A percentile compares a stretch with the other conserved stretches of the same genome.
Evolutionary conservation across 2,113 vertebrate genomes (phyloP).

Genomic region (Triplophysa rosa): DNA sequence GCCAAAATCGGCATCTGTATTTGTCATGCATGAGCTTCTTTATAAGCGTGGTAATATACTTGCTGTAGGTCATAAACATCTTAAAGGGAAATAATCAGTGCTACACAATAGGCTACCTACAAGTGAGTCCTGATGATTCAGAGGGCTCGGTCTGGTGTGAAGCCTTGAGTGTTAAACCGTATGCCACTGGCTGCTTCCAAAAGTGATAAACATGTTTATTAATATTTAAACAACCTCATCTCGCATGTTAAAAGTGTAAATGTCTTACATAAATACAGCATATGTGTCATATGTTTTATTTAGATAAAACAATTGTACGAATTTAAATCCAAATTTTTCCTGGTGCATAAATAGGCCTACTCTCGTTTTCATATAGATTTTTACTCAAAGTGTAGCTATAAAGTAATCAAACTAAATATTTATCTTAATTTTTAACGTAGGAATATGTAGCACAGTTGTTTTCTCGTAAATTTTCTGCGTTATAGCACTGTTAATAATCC

Average conservation of each 20-base stretch:
- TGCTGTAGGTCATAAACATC: conserved; percentile 1
- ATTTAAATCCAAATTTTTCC: not conserved
- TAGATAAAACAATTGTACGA: not conserved
- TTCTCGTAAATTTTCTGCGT: not conserved
- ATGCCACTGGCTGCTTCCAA: not conserved
- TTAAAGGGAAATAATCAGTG: not conserved
- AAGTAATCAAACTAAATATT: not conserved
- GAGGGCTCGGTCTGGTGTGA: not conserved
- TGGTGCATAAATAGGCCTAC: not conserved
- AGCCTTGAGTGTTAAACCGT: not conserved
- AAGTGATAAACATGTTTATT: not conserved
- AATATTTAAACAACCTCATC: not conserved
- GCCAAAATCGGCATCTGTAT: conserved; percentile 3
- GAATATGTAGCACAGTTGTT: not conserved
- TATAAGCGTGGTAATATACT: not conserved
- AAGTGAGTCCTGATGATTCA: not conserved
- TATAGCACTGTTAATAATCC: conserved; percentile 1
- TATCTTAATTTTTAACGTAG: not conserved
- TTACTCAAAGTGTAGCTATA: not conserved
- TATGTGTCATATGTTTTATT: not conserved
- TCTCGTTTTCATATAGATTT: not conserved
- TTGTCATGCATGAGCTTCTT: not conserved
- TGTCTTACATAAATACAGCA: not conserved
- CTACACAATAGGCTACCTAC: not conserved
- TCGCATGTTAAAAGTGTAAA: not conserved